Percentiles rank a stretch among this genome's conserved stretches.
Evolutionary conservation across 2,888 invertebrate species (phyloP).

Genomic region (Phortica okadai): DNA sequence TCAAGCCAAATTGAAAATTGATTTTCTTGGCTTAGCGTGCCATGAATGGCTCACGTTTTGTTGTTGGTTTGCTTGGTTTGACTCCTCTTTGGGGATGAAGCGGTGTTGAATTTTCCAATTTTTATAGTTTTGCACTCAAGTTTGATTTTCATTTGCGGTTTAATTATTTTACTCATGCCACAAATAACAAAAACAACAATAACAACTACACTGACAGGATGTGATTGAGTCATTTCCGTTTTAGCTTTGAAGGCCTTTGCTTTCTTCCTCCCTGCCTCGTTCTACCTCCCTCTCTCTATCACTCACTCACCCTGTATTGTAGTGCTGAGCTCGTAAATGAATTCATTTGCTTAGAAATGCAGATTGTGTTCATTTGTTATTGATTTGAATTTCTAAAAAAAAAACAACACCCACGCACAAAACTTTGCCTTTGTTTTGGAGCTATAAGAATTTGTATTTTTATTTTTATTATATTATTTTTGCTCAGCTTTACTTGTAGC

Average conservation of each 20-base stretch:
- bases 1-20: conserved; percentile 14
- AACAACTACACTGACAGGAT: not conserved
- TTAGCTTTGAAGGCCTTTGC: not conserved
- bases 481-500: not conserved
- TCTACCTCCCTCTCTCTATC: not conserved
- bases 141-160: conserved; percentile 21
- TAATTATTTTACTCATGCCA: conserved; percentile 11
- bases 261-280: not conserved
- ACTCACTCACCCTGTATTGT: too few relatives aligned
- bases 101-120: not conserved
- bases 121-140: not conserved
- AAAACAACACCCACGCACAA: too few relatives aligned
- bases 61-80: not conserved
- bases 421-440: not conserved
- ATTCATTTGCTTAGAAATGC: too few relatives aligned
- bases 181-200: too few relatives aligned
- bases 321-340: too few relatives aligned
- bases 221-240: not conserved
- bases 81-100: too few relatives aligned
- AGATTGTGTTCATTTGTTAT: too few relatives aligned
- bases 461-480: too few relatives aligned
- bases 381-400: too few relatives aligned
- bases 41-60: too few relatives aligned
- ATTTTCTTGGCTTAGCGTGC: conserved; percentile 9
- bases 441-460: too few relatives aligned